Evolutionary conservation across 1,140 invertebrate species (phyloP).

Genomic region (Physella acuta): DNA sequence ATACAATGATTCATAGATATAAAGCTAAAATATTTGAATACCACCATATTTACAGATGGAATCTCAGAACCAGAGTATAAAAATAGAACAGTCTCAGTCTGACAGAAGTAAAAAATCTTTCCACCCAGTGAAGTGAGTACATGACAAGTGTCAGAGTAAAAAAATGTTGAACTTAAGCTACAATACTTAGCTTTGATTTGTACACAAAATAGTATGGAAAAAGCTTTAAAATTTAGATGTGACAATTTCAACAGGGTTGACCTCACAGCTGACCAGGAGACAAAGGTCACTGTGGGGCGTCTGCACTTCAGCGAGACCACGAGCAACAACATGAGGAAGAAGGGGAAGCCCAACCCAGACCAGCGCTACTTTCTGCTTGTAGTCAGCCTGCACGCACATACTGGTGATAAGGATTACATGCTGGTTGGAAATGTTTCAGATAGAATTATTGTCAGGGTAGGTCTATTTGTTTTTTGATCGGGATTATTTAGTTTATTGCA

Average conservation of each 20-base stretch:
- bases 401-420: conserved; percentile 65
- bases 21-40: conserved; percentile 2
- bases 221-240: not conserved
- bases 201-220: no score
- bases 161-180: no score
- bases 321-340: conserved; percentile 98
- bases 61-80: conserved; percentile 88
- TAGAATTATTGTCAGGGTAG: conserved; percentile 92
- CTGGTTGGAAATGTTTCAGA: conserved; percentile 85
- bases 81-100: conserved; percentile 96
- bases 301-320: conserved; percentile 98
- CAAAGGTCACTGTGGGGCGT: conserved; percentile 84
- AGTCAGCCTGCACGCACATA: conserved; percentile 87
- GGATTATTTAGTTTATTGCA: no score
- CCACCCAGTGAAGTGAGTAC: conserved; percentile 89
- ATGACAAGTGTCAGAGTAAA: no score
- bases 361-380: conserved; percentile 93
- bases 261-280: conserved; percentile 64
- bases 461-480: no score
- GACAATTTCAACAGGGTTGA: conserved; percentile 68
- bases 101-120: conserved; percentile 97
- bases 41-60: conserved; percentile 67
- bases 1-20: no score
- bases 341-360: conserved; percentile 97
- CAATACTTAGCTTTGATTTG: no score